Evolutionary conservation across 2,113 vertebrate species (phyloP), one percentile per base, ranked within the genome.

Genomic region (Nematolebias whitei): DNA sequence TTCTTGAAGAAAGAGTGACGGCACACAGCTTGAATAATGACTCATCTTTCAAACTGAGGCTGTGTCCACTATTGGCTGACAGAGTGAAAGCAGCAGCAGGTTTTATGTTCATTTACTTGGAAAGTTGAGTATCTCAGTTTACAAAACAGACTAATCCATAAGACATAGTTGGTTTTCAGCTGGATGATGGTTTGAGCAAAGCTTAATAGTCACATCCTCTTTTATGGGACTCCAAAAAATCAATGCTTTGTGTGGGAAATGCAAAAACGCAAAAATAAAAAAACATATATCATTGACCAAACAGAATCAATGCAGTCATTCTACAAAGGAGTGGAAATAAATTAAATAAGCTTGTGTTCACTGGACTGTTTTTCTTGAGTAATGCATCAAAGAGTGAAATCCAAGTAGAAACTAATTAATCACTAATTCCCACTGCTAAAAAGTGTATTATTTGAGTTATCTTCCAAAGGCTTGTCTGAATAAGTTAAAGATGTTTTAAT

Each of bases 1-100:
- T 18, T 71, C 44, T n/a, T 8, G 51, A 35, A 35, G 10, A 35
- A 51, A 62, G 67, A 73, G 24, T 38, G 22, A 58, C 63, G 20
- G 50, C 0, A 70, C 39, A 13, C 15, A 55, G 63, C 24, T 22
- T 0, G 16, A 47, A 23, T 12, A 55, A 58, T 35, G 55, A 67
- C 50, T 53, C 23, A 26, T 38, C 32, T 67, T 69, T 68, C 26
- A 40, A 24, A 60, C 24, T 41, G 23, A 11, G 20, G 43, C 49
- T 54, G 58, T 63, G 50, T 26, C 40, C 18, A 49, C 10, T 23
- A 13, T 23, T 60, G 32, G 69, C 24, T 58, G 35, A n/a, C 52
- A 15, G 59, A 22, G 54, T 15, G 43, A 24, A 56, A 22, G 5
- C 5, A 35, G 9, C 32, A 35, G 47, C 52, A 23, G 20, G 16